Conservation (phyloP, 1,140 invertebrate genomes). For the Lepidurus couesii region DNA sequence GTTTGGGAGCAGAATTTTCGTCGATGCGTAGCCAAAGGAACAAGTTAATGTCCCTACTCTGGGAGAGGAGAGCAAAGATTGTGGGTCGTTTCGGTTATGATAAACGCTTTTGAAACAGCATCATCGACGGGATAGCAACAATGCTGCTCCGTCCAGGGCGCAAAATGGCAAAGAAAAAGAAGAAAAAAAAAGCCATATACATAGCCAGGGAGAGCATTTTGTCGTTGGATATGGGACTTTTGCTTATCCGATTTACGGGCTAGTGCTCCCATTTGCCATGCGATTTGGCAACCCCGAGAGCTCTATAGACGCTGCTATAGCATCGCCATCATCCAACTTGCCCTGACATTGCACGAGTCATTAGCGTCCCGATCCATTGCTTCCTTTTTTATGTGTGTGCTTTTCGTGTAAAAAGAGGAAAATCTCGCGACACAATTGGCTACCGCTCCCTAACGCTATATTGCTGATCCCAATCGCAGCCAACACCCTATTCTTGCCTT, state of each 20-base stretch:
- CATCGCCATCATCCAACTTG: constrained; percentile 8
- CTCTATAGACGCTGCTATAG: neutral
- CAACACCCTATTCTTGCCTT: no score
- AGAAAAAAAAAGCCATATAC: neutral
- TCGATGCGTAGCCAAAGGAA: no score
- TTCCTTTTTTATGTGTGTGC: neutral
- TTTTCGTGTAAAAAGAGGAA: neutral
- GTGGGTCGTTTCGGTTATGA: no score
- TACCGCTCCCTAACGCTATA: neutral
- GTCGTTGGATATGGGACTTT: constrained; percentile 7
- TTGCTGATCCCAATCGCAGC: no score
- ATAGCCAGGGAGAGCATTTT: neutral
- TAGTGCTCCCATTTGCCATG: constrained; percentile 16
- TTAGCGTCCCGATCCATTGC: constrained; percentile 10
- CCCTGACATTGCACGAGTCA: constrained; percentile 18
- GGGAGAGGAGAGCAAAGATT: no score
- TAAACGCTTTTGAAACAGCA: no score
- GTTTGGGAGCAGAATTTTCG: no score
- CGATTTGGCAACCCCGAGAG: constrained; percentile 3
- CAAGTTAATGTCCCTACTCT: no score
- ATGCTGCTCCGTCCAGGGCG: no score
- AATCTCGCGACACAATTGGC: constrained; percentile 3
- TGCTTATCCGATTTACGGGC: constrained; percentile 16
- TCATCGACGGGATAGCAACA: no score
- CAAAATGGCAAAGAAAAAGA: neutral